Base-by-base conservation (phyloP, 2,113 vertebrate species). In the Myxocyprinus asiaticus region DNA sequence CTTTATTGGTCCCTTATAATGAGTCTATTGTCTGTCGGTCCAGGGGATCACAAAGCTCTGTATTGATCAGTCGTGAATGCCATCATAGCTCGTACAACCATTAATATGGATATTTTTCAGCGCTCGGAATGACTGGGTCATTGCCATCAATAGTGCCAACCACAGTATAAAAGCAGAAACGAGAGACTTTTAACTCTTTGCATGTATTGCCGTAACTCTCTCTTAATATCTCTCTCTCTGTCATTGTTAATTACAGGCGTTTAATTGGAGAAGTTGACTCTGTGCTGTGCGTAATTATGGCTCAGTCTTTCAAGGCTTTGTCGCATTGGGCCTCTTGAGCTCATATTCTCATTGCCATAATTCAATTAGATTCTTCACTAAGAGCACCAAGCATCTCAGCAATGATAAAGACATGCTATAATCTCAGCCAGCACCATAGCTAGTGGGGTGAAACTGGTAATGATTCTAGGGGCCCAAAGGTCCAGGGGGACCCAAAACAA, bases 181-280 rank as follows among this genome's bases (percentile, higher is more conserved):
- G 10, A 68, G 51, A 64, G 53, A 9, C 17, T 51, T 62, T 82
- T 67, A 82, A 82, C 67, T 79, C 67, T 76, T 69, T 77, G 45
- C 68, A 6, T 70, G 45, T 50, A 14, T 78, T 66, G 58, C 62
- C 58, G 53, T 63, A 33, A 33, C 22, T 33, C 22, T 33, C 70
- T 77, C 14, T 22, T 2, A 11, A 22, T 67, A 42, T 67, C 70
- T 74, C 70, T 74, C 50, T 76, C 43, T 48, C 43, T 33, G 17
- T 43, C 6, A 17, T 84, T 72, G 78, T 85, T 85, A 86, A 88
- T 88, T 86, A 85, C 78, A 85, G 78, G 12, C 76, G 64, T 77
- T 76, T 86, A 84, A 84, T 84, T 80, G 83, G 61, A 81, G 77
- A 84, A 81, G 74, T 76, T 82, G 58, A 86, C 81, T 83, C 63